Evolutionary conservation across 2,113 vertebrate genomes (phyloP), one percentile per base, ranked within the genome.

Genomic region (Pachypanchax playfairii): DNA sequence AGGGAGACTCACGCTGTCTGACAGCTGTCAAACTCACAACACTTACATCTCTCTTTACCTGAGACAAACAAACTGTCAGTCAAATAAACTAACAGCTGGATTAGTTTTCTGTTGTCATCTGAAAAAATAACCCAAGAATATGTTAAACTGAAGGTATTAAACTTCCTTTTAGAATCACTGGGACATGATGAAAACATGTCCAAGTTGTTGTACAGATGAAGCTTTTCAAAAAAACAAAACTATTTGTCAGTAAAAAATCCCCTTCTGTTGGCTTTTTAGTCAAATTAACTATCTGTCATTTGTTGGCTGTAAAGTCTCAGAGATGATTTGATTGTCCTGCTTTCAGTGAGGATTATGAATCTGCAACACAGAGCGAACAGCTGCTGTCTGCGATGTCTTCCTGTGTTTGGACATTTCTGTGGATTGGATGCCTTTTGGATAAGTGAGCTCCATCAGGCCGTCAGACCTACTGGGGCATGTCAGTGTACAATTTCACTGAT

Each of bases 401-500:
- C 51, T 15, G 39, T 47, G 29, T 58, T 68, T 44, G 59, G 48
- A 54, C 65, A 29, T 79, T 20, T 79, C 25, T 51, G 52, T 61
- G 20, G 33, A 39, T 70, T 42, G 55, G 57, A 80, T 61, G 76
- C 64, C 18, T 70, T 84, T 53, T 68, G 71, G 76, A 72, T 82
- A 77, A 80, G 75, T 51, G 70, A 71, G 70, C 70, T 58, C 35
- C 62, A 7, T 53, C n/a, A 44, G 57, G 80, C 84, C 69, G 66
- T 74, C 81, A 63, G 69, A 86, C 58, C 59, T 61, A 75, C 73
- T 63, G 70, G 44, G 55, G 63, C 73, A 48, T 70, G 75, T 77
- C 73, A 57, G 56, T 47, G 73, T 22, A 71, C 71, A 80, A 76
- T 82, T 78, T 50, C 51, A 38, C 79, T 84, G 85, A 87, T 82